Percentiles rank a stretch among this genome's conserved stretches.
These are phyloP conservation scores for Polypedilum vanderplanki DNA, from an alignment of 1,140 invertebrate genomes.

Conservation along the genomic window DNA sequence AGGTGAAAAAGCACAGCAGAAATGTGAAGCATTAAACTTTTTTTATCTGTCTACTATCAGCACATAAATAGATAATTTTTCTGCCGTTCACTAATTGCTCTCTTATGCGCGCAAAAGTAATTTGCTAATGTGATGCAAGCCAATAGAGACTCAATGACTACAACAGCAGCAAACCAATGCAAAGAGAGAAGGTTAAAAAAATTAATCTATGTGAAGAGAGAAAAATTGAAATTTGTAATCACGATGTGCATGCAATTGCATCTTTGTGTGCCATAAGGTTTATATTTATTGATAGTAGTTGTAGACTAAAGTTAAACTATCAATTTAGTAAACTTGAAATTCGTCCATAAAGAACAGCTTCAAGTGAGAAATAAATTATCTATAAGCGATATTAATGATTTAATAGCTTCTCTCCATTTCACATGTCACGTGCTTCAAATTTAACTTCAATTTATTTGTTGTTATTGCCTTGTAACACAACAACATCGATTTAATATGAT, in stretches of 20 bases:
- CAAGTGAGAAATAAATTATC: constrained; percentile 23
- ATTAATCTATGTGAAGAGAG: not conserved
- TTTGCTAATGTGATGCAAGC: not conserved
- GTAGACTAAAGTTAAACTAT: not conserved
- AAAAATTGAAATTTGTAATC: constrained; percentile 17
- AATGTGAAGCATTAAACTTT: too few relatives aligned
- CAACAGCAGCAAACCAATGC: too few relatives aligned
- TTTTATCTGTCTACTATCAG: not conserved
- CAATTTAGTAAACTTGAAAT: not conserved
- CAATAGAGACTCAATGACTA: not conserved
- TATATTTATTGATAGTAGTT: not conserved
- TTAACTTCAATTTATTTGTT: constrained; percentile 15
- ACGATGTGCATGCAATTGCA: constrained; percentile 5
- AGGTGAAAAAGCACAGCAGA: not conserved
- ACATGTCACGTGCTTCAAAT: constrained; percentile 28
- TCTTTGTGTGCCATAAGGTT: not conserved
- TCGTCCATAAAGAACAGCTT: not conserved
- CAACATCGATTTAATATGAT: constrained; percentile 13
- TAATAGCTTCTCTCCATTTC: not conserved
- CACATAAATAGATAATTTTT: constrained; percentile 23
- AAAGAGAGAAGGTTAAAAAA: not conserved
- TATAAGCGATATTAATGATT: constrained; percentile 24
- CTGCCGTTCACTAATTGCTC: constrained; percentile 5
- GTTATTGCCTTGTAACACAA: not conserved
- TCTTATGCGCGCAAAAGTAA: not conserved